Evolutionary conservation across 2,888 invertebrate genomes (phyloP), one percentile per base, ranked within the genome.

Genomic region (Hirudinaria manillensis): DNA sequence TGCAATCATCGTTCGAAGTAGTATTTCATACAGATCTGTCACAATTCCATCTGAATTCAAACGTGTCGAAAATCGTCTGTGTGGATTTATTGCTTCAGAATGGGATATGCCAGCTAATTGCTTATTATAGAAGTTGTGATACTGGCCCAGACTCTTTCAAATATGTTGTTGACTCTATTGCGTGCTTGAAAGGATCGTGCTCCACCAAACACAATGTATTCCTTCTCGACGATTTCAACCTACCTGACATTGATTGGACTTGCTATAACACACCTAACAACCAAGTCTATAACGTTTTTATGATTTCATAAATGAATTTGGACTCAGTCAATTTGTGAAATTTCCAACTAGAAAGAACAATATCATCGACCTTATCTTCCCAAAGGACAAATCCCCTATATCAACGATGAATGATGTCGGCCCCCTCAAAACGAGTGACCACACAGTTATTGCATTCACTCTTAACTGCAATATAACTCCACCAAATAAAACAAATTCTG

Each of bases 231-330:
- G 13, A 53, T 53, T 53, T 53, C 21, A 53, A 53, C 53, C 21
- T 53, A n/a, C 53, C 21, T 53, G 53, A 53, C 21, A 21, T 53
- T 53, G 53, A 53, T 21, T 53, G n/a, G n/a, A n/a, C n/a, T n/a
- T n/a, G n/a, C n/a, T n/a, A n/a, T n/a, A n/a, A n/a, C n/a, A n/a
- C n/a, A 53, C 53, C 21, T 53, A 53, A 53, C 53, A 53, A 53
- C 53, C 53, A 53, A 53, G 21, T 53, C 21, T 53, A 53, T 53
- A 53, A 53, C 53, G 21, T 53, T 53, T 53, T 53, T 13, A 53
- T 53, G 53, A 53, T 53, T 53, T 53, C 21, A 53, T 53, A 53
- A 53, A 53, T 53, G 53, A 53, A 53, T 53, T 53, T 53, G 53
- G 13, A 16, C 53, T 53, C 53, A 53, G 21, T 56, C 56, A 24